Percentiles rank a stretch among this genome's conserved stretches.
Evolutionary conservation across 2,113 vertebrate species (phyloP).

Genomic region (Polypterus senegalus): DNA sequence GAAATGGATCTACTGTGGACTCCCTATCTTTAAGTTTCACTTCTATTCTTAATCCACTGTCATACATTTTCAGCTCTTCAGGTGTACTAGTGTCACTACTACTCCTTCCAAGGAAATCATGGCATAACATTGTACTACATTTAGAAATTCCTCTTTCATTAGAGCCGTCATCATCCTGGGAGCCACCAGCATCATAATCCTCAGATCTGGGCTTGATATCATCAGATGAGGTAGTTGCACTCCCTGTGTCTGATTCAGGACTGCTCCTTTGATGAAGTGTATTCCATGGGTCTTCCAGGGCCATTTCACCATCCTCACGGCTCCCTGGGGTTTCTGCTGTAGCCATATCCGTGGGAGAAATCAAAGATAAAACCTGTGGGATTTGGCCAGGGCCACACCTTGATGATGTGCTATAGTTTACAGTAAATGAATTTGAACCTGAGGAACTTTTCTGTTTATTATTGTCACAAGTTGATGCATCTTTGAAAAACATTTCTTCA

Average conservation of each 20-base stretch:
- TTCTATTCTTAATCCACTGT: slow-evolving; percentile 77
- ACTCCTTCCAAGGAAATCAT: slow-evolving; percentile 87
- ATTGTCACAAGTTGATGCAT: too few relatives aligned
- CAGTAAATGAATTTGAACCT: too few relatives aligned
- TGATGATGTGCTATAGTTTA: slow-evolving; percentile 3
- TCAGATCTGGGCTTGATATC: slow-evolving; percentile 95
- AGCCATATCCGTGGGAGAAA: slow-evolving; percentile 49
- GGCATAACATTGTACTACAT: slow-evolving; percentile 86
- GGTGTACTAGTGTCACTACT: slow-evolving; percentile 97
- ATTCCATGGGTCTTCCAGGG: slow-evolving; percentile 63
- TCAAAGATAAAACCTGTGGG: slow-evolving; percentile 12
- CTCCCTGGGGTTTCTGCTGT: slow-evolving; percentile 50
- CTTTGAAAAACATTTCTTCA: too few relatives aligned
- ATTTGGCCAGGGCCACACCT: slow-evolving; percentile 12
- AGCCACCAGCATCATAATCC: slow-evolving; percentile 95
- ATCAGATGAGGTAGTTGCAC: slow-evolving; percentile 87
- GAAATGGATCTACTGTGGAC: slow-evolving; percentile 44
- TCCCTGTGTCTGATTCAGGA: slow-evolving; percentile 82
- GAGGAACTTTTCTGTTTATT: too few relatives aligned
- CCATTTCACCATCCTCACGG: slow-evolving; percentile 50
- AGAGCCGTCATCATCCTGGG: slow-evolving; percentile 89
- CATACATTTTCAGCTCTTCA: slow-evolving; percentile 85
- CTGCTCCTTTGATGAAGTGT: slow-evolving; percentile 64
- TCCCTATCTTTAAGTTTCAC: slow-evolving; percentile 76
- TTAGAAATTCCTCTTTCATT: slow-evolving; percentile 81